A percentile compares a stretch with the other conserved stretches of the same genome.
Evolutionary conservation across 2,113 vertebrate species (phyloP).

Genomic region (Prietella phreatophila): DNA sequence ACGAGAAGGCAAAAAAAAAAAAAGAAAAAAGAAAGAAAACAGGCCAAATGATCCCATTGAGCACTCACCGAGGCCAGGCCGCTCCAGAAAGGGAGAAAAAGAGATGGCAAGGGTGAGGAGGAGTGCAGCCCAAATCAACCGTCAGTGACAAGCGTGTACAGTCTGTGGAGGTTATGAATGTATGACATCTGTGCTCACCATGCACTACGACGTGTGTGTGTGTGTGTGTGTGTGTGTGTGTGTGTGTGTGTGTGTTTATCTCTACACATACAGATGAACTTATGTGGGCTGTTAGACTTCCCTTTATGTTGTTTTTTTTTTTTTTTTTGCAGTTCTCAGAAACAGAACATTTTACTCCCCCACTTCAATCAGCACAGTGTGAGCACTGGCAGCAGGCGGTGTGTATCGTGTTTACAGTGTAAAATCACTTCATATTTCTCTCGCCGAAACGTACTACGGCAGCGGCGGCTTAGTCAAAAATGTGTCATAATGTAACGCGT

Average conservation of each 20-base stretch:
- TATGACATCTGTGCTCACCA: slow-evolving; percentile 42
- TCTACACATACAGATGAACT: slow-evolving; percentile 31
- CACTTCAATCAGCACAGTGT: slow-evolving; percentile 22
- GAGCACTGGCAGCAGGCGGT: neutral
- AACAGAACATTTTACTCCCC: slow-evolving; percentile 47
- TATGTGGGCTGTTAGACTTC: slow-evolving; percentile 41
- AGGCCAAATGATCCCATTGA: slow-evolving; percentile 27
- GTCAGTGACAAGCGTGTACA: slow-evolving; percentile 40
- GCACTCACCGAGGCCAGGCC: slow-evolving; percentile 47
- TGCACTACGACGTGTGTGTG: slow-evolving; percentile 31
- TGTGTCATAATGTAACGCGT: neutral
- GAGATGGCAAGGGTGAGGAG: neutral
- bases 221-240: slow-evolving; percentile 35
- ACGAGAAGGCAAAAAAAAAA: neutral
- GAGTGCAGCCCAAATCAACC: slow-evolving; percentile 9
- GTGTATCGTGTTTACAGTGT: slow-evolving; percentile 26
- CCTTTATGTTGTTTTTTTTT: slow-evolving; percentile 9
- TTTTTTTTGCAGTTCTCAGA: slow-evolving; percentile 43
- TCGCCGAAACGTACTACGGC: neutral
- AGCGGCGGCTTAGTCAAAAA: neutral
- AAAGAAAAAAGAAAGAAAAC: slow-evolving; percentile 11
- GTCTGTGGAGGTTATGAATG: slow-evolving; percentile 38
- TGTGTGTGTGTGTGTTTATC: slow-evolving; percentile 8
- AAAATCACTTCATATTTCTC: slow-evolving; percentile 35
- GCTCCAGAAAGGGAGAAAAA: slow-evolving; percentile 32